phyloP scores from a whole-genome alignment of 2,797 vertebrate species.

The Sphenodon punctatus region DNA sequence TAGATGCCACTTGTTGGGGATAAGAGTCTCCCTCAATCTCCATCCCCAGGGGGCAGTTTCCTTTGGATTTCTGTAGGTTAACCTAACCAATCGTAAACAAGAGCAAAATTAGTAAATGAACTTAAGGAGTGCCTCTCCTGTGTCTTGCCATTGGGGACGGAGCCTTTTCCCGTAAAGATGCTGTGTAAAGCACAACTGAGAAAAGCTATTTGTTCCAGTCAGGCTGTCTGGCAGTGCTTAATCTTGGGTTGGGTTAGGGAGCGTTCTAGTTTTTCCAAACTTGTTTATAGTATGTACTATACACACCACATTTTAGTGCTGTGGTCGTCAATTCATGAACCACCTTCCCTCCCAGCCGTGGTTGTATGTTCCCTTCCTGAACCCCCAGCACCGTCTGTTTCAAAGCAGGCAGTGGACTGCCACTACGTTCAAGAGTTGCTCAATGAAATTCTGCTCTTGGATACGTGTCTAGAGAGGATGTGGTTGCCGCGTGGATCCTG shows the following conservation, averaged over 20 bases:
- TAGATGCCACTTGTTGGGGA: slow-evolving; percentile 25
- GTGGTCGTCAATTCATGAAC: accelerated
- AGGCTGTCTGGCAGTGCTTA: not conserved
- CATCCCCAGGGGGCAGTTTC: slow-evolving; percentile 37
- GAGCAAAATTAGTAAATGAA: slow-evolving; percentile 29
- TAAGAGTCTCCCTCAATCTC: slow-evolving; percentile 14
- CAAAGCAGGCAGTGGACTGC: accelerated
- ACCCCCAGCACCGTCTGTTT: accelerated
- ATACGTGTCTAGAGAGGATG: not conserved
- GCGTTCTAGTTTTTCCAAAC: not conserved
- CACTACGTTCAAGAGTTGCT: accelerated
- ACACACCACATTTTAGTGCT: not conserved
- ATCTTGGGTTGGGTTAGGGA: accelerated
- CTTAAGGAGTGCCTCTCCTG: not conserved
- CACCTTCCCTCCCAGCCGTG: not conserved
- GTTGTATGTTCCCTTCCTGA: accelerated
- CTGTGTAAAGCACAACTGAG: not conserved
- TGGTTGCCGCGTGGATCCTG: too few relatives aligned
- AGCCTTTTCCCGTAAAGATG: not conserved
- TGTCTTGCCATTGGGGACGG: not conserved
- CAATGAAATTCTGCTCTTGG: accelerated
- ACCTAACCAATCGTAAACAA: slow-evolving; percentile 38
- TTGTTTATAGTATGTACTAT: not conserved
- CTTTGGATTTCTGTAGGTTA: slow-evolving; percentile 46
- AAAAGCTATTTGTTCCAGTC: not conserved